These are phyloP conservation scores for Myotis myotis DNA, from an alignment of 2,797 vertebrate species.

Conservation along the genomic window DNA sequence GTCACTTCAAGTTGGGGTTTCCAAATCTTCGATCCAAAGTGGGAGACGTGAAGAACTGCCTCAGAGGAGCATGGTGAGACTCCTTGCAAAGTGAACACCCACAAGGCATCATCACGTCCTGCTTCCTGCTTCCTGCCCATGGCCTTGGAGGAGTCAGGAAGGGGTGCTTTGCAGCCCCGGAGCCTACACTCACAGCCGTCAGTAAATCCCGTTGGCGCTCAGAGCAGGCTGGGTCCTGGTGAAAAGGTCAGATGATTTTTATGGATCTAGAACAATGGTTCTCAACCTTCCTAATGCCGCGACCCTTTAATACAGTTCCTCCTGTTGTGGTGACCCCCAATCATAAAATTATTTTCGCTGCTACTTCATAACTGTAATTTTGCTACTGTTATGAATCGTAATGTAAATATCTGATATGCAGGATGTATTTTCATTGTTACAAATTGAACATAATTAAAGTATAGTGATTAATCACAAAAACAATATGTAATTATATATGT, in stretches of 20 bases:
- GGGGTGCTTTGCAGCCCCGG: neutral
- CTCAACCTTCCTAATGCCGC: no score
- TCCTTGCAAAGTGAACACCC: neutral
- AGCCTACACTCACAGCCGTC: neutral
- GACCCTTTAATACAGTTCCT: no score
- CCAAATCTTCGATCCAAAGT: neutral
- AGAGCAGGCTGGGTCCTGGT: neutral
- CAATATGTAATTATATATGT: no score
- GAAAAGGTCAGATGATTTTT: constrained; percentile 3
- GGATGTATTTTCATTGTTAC: no score
- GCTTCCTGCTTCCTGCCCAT: neutral
- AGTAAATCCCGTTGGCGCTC: neutral
- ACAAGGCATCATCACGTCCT: no score
- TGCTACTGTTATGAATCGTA: no score
- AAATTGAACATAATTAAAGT: no score
- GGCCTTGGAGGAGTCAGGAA: neutral
- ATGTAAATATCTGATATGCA: no score
- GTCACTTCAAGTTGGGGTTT: neutral
- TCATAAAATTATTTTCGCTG: no score
- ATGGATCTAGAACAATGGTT: neutral
- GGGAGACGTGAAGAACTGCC: neutral
- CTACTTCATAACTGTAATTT: no score
- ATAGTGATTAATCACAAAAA: no score
- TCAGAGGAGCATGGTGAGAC: neutral
- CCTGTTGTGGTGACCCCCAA: no score